These are phyloP conservation scores for Struthidea cinerea DNA, from an alignment of 2,113 vertebrate species.

Conservation along the genomic window DNA sequence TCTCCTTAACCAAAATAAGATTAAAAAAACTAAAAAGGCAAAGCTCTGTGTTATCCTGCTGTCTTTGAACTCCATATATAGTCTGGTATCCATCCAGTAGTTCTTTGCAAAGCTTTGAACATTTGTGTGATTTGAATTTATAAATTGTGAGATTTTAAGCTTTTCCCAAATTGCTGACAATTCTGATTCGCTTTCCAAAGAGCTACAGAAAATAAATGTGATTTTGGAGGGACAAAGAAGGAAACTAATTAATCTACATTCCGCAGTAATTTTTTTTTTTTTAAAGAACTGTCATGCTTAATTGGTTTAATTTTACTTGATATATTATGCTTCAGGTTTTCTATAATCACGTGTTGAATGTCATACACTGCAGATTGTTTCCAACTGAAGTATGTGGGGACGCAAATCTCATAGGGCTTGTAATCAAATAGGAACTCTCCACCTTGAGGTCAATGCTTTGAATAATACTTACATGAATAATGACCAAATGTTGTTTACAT, in stretches of 20 bases:
- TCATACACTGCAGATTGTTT: slow-evolving; percentile 51
- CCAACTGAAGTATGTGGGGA: slow-evolving; percentile 39
- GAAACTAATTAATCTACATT: slow-evolving; percentile 56
- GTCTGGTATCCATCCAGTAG: slow-evolving; percentile 39
- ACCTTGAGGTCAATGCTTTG: slow-evolving; percentile 46
- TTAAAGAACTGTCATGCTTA: slow-evolving; percentile 28
- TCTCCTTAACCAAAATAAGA: slow-evolving; percentile 40
- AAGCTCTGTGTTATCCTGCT: slow-evolving; percentile 39
- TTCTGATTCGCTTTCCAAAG: slow-evolving; percentile 36
- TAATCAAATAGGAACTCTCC: slow-evolving; percentile 38
- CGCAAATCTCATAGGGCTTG: slow-evolving; percentile 20
- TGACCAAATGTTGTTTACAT: slow-evolving; percentile 40
- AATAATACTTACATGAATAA: slow-evolving; percentile 27
- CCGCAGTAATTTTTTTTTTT: neutral
- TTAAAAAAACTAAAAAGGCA: neutral
- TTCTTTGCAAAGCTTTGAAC: slow-evolving; percentile 52
- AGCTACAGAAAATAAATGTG: slow-evolving; percentile 39
- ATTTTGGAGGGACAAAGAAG: slow-evolving; percentile 46
- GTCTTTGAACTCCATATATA: slow-evolving; percentile 53
- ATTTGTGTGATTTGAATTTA: slow-evolving; percentile 70
- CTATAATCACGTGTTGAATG: slow-evolving; percentile 40
- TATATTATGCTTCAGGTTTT: slow-evolving; percentile 41
- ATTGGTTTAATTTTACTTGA: slow-evolving; percentile 50
- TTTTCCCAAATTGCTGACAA: slow-evolving; percentile 53
- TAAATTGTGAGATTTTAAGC: slow-evolving; percentile 45